These are phyloP conservation scores for Drosophila pectinifera DNA, from an alignment of 1,140 invertebrate species.

Conservation along the genomic window DNA sequence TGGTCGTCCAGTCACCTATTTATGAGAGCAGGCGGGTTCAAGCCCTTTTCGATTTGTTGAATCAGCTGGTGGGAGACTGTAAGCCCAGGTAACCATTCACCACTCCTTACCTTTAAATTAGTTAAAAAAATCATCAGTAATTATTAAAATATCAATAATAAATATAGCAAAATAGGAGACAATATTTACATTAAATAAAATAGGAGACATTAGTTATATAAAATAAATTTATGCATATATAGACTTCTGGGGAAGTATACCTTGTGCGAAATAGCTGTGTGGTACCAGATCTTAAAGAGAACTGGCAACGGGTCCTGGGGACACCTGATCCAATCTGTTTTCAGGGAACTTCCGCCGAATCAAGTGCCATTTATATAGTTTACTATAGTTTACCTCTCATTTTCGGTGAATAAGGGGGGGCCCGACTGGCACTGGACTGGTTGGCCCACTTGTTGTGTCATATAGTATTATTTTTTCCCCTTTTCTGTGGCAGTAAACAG, in stretches of 20 bases:
- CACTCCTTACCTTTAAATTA: neutral
- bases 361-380: neutral
- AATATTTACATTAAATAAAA: too few species aligned
- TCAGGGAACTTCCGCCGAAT: neutral
- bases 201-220: too few species aligned
- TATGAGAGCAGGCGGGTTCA: too few species aligned
- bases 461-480: neutral
- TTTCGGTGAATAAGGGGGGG: constrained; percentile 7
- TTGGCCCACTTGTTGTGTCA: constrained; percentile 29
- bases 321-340: neutral
- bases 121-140: too few species aligned
- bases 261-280: too few species aligned
- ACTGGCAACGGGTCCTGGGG: too few species aligned
- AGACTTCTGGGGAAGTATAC: too few species aligned
- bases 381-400: neutral
- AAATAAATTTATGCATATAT: too few species aligned
- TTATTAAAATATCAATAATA: too few species aligned
- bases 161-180: too few species aligned
- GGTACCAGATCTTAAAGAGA: too few species aligned
- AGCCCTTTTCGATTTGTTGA: neutral
- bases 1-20: too few species aligned
- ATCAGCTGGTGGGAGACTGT: neutral
- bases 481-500: constrained; percentile 28
- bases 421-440: neutral
- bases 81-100: neutral